Evolutionary conservation across 2,888 invertebrate genomes (phyloP).

Genomic region (Chalcis sispes): DNA sequence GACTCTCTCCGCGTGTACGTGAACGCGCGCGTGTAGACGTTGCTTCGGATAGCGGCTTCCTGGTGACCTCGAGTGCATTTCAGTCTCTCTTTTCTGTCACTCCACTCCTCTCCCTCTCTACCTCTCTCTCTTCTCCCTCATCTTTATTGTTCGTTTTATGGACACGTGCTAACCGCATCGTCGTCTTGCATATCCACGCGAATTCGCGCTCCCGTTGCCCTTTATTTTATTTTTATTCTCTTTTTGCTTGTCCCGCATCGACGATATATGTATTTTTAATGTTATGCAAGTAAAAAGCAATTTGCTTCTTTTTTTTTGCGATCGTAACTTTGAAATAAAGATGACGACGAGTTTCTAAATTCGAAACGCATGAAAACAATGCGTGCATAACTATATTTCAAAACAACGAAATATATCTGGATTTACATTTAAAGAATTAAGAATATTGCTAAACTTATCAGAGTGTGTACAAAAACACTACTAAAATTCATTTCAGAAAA

Average conservation of each 20-base stretch:
- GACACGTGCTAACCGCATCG: background rate
- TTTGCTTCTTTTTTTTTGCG: too few species aligned
- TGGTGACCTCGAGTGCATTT: constrained; percentile 72
- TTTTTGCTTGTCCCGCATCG: constrained; percentile 4
- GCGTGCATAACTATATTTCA: too few species aligned
- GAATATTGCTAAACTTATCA: too few species aligned
- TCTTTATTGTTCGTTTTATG: background rate
- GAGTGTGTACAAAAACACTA: too few species aligned
- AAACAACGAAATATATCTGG: too few species aligned
- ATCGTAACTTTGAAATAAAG: too few species aligned
- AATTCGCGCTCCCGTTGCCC: constrained; percentile 13
- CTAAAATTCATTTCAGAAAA: too few species aligned
- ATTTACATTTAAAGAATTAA: too few species aligned
- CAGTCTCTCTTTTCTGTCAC: too few species aligned
- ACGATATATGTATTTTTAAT: constrained; percentile 25
- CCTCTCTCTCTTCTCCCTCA: background rate
- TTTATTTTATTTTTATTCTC: background rate
- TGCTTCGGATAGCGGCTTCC: constrained; percentile 71
- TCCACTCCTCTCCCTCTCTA: constrained; percentile 59
- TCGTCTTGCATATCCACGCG: constrained; percentile 13
- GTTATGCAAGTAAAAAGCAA: too few species aligned
- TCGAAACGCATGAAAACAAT: too few species aligned
- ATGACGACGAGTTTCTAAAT: too few species aligned
- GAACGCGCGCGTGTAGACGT: constrained; percentile 52
- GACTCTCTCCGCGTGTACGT: constrained; percentile 56